Evolutionary conservation across 2,113 vertebrate species (phyloP), one percentile per base, ranked within the genome.

Genomic region (Ploceus nigricollis): DNA sequence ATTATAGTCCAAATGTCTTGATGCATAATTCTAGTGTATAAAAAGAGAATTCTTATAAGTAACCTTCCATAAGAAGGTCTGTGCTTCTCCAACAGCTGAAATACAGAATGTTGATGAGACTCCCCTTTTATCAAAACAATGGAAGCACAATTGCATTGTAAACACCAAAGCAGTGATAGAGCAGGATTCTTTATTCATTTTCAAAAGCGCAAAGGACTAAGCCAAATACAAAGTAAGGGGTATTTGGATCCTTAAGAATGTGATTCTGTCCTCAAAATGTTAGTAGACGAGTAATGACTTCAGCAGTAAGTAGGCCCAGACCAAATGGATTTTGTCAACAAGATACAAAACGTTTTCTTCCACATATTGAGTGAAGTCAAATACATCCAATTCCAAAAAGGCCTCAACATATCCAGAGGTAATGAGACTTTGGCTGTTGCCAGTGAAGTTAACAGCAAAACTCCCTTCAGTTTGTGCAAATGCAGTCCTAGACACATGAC

Each of bases 1-100:
- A 93, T 93, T 97, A 97, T 91, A 95, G 60, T 83, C 87, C 93
- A 89, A 88, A 72, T 92, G 89, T 89, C 90, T 85, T 96, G 58
- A 94, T 94, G 88, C 85, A 96, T 97, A 95, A 97, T 92, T 96
- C 80, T 86, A 72, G 83, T 70, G 82, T 31, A 66, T 57, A 81
- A 95, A 93, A 77, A 61, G 70, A 92, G 8, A 57, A 51, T 82
- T 70, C 61, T 54, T 96, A 58, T 69, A 87, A 61, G 69, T 73
- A 93, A 68, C 93, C 94, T 94, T 80, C 81, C 87, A 71, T 97
- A 95, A 96, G 73, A n/a, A 21, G 84, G 23, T 92, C 96, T 97
- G 94, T 96, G 87, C 85, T 96, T 96, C 96, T 97, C 68, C 87
- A 96, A 30, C 39, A 71, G 18, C 11, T 89, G 69, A 86, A 93